Base-by-base conservation (phyloP, 2,888 invertebrate species). In the Malthinus flaveolus region DNA sequence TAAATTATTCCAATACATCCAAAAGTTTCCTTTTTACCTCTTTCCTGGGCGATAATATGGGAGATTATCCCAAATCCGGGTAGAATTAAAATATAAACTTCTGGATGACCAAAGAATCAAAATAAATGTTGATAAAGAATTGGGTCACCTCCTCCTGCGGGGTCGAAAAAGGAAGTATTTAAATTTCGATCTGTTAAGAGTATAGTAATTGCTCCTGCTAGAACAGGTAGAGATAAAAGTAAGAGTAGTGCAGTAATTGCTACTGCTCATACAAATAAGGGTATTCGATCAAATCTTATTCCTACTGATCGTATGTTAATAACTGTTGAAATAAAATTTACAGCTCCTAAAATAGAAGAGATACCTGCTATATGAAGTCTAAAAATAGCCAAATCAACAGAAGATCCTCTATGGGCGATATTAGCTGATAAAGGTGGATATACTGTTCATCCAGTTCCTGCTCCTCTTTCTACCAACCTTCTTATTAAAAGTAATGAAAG, bases 91-190 rank as follows among this genome's bases (percentile, higher is more conserved):
- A 91, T 90, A 80, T 92, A 93, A 62, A 92, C 90, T 85, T 92
- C 91, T 7, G 91, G 91, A 54, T 92, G 91, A 0, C 91, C 91
- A 84, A 92, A 93, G 81, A 92, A 92, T 86, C 91, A 92, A 81
- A 93, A 91, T 83, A 91, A 80, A 77, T 92, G 90, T 85, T 91
- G 90, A 52, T 88, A 91, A 67, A 92, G 68, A 79, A 92, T 85
- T 1, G 90, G 91, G 54, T 92, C 91, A 51, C 91, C 92, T 31
- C 91, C 91, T 60, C 89, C 90, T 0, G 85, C 82, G 0, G 90
- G 90, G 33, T 91, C 89, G 84, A 91, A 92, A 78, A 92, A 92
- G 1, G 88, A 85, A 1, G 90, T 90, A 82, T 90, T 90, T 76
- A 91, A 75, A 79, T 92, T 91, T 3, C 90, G 90, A 71, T 91